phyloP scores from a whole-genome alignment of 2,888 invertebrate species.

The Heliconius erato region DNA sequence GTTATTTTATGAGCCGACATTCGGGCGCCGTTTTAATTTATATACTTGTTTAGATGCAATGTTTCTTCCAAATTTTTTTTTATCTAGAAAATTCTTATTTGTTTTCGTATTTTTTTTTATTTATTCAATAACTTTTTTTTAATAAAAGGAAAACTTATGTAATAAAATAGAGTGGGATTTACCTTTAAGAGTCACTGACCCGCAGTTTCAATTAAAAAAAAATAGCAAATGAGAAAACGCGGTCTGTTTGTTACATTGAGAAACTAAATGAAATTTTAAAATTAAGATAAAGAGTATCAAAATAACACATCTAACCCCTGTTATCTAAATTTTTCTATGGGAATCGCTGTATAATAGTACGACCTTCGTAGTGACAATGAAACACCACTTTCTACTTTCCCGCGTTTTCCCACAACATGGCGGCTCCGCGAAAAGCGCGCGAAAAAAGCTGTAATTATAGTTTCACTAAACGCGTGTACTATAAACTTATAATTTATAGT shows the following conservation, averaged over 20 bases:
- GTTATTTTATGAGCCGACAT: conserved; percentile 54
- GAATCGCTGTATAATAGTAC: conserved; percentile 71
- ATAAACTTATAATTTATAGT: neutral
- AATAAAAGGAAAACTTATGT: neutral
- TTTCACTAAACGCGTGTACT: conserved; percentile 37
- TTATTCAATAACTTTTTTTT: neutral
- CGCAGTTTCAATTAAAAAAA: neutral
- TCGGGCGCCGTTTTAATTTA: conserved; percentile 54
- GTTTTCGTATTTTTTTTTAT: neutral
- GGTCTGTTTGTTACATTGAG: neutral
- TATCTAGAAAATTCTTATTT: conserved; percentile 6
- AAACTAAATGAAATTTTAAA: conserved; percentile 24
- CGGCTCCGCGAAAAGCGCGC: conserved; percentile 58
- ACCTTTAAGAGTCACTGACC: neutral
- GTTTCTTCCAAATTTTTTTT: conserved; percentile 35
- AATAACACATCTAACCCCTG: conserved; percentile 46
- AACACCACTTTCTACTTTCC: conserved; percentile 82
- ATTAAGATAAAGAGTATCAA: conserved; percentile 33
- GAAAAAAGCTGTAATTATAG: conserved; percentile 50
- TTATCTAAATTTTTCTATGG: conserved; percentile 69
- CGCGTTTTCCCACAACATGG: conserved; percentile 72
- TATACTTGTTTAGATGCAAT: conserved; percentile 42
- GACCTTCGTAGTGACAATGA: conserved; percentile 80
- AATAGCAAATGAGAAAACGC: neutral
- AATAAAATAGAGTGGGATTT: neutral